These are phyloP conservation scores for Hydrolagus colliei DNA, from an alignment of 2,797 vertebrate genomes.

Conservation along the genomic window DNA sequence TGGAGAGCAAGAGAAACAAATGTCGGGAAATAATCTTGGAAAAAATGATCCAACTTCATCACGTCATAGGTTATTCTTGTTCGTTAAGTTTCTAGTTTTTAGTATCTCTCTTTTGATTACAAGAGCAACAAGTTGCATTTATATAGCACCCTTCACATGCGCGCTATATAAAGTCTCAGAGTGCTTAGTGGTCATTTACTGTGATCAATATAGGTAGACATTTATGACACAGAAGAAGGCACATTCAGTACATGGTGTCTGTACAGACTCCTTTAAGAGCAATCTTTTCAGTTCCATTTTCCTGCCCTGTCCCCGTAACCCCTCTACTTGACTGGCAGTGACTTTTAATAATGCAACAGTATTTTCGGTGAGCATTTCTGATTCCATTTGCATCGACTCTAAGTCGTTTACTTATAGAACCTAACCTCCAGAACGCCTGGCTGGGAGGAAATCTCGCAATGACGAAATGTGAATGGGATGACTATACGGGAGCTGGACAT, in stretches of 20 bases:
- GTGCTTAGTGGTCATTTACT: too few species aligned
- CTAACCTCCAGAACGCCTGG: not conserved
- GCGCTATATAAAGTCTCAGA: too few species aligned
- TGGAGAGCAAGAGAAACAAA: not conserved
- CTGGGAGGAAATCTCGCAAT: constrained; percentile 9
- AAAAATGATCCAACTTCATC: not conserved
- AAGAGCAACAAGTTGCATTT: too few species aligned
- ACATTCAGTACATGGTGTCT: too few species aligned
- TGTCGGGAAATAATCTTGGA: not conserved
- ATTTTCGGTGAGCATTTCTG: not conserved
- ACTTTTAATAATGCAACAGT: not conserved
- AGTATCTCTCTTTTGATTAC: too few species aligned
- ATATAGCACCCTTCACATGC: too few species aligned
- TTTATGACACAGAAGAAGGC: too few species aligned
- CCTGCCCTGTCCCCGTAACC: too few species aligned
- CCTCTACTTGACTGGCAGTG: not conserved
- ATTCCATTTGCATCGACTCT: not conserved
- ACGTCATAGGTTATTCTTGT: not conserved
- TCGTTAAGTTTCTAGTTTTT: not conserved
- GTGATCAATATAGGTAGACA: too few species aligned
- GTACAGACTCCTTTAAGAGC: too few species aligned
- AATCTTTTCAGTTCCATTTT: too few species aligned
- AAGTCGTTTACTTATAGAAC: not conserved
- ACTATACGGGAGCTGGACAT: not conserved
- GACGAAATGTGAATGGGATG: constrained; percentile 6